A percentile compares a stretch with the other conserved stretches of the same genome.
Evolutionary conservation across 35 echinoderm and acorn worm genomes (phyloP).

Genomic region (Hemicentrotus pulcherrimus): DNA sequence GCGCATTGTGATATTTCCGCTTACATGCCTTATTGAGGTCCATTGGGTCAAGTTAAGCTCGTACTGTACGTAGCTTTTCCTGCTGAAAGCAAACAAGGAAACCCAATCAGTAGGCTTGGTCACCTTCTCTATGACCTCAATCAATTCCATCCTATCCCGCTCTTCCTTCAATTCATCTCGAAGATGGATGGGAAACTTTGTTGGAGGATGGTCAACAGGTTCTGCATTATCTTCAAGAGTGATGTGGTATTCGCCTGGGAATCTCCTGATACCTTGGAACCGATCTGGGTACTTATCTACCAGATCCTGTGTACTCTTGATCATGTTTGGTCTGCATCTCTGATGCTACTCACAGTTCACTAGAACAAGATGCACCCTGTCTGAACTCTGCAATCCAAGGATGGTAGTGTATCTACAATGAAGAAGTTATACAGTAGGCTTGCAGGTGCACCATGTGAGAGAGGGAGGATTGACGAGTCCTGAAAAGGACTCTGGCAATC

Average conservation of each 20-base stretch:
- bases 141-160: slow-evolving; percentile 57
- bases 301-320: not conserved
- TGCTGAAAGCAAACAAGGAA: no score
- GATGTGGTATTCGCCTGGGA: slow-evolving; percentile 41
- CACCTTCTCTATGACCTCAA: slow-evolving; percentile 65
- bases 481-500: no score
- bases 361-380: slow-evolving; percentile 23
- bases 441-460: no score
- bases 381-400: slow-evolving; percentile 34
- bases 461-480: no score
- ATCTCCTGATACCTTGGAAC: not conserved
- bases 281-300: slow-evolving; percentile 16
- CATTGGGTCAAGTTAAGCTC: no score
- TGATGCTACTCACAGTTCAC: slow-evolving; percentile 41
- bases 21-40: no score
- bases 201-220: slow-evolving; percentile 44
- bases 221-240: no score
- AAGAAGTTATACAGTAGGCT: no score
- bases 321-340: slow-evolving; percentile 22
- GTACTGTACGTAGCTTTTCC: no score
- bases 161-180: slow-evolving; percentile 66
- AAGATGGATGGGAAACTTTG: slow-evolving; percentile 66
- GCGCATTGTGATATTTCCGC: slow-evolving; percentile 46
- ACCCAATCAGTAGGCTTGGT: no score
- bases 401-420: slow-evolving; percentile 21